Conservation (phyloP, 2,888 invertebrate species). For the Aporophyla nigra region DNA sequence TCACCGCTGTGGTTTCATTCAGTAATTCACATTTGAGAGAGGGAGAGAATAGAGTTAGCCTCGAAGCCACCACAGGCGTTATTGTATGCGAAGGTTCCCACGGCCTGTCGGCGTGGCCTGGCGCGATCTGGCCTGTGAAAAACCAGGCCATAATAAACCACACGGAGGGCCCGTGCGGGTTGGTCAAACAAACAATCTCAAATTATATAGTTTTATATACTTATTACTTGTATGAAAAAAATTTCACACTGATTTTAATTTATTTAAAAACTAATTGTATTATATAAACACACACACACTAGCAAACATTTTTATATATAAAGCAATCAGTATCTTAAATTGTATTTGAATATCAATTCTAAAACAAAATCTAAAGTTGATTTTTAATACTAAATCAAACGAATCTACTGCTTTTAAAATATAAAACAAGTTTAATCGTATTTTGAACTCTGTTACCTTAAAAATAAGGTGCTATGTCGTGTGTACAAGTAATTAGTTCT, state of each 20-base stretch:
- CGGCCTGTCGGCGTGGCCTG: no score
- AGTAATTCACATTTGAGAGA: no score
- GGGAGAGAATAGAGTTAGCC: no score
- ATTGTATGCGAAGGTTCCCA: no score
- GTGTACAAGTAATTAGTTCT: background rate
- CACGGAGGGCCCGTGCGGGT: no score
- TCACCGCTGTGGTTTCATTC: no score
- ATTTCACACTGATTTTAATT: conserved; percentile 7
- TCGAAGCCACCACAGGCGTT: no score
- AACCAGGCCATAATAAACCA: no score
- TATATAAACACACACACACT: conserved; percentile 17
- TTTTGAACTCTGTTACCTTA: fast-evolving
- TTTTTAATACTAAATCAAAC: conserved; percentile 47
- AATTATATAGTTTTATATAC: background rate
- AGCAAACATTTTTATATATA: background rate
- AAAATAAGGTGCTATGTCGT: background rate
- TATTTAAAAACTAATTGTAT: background rate
- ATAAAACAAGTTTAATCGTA: background rate
- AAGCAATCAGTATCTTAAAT: background rate
- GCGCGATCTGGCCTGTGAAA: background rate
- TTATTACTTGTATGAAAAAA: background rate
- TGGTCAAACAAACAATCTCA: background rate
- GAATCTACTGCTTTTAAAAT: conserved; percentile 22
- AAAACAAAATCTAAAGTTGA: conserved; percentile 35
- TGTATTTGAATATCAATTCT: conserved; percentile 33